These are phyloP conservation scores for Achatina immaculata DNA, from an alignment of 1,140 invertebrate species.

Conservation along the genomic window DNA sequence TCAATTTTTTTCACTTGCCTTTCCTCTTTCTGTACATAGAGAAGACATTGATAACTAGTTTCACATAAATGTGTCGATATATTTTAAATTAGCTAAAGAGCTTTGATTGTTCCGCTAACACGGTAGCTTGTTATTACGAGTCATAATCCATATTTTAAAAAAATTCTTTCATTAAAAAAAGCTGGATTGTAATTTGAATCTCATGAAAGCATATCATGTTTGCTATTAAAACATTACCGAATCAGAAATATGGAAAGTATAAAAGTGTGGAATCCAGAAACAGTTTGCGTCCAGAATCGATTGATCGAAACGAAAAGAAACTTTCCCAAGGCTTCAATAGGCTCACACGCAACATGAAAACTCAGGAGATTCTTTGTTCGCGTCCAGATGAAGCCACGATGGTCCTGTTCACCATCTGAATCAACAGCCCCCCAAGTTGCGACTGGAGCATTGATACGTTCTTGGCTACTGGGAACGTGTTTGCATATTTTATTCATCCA, in stretches of 20 bases:
- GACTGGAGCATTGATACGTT: background rate
- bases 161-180: too few species aligned
- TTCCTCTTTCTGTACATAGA: too few species aligned
- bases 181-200: background rate
- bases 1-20: too few species aligned
- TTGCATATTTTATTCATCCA: constrained; percentile 1
- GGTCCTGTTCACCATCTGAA: background rate
- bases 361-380: background rate
- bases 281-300: background rate
- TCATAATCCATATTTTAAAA: too few species aligned
- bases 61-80: too few species aligned
- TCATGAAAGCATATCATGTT: background rate
- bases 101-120: too few species aligned
- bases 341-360: background rate
- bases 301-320: background rate
- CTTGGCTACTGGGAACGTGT: background rate
- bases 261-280: background rate
- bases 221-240: background rate
- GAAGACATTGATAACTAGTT: too few species aligned
- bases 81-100: too few species aligned
- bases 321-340: background rate
- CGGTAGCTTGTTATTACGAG: too few species aligned
- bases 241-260: background rate
- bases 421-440: constrained; percentile 5
- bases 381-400: background rate